Evolutionary conservation across 1,140 invertebrate species (phyloP).

Genomic region (Atta colombica): DNA sequence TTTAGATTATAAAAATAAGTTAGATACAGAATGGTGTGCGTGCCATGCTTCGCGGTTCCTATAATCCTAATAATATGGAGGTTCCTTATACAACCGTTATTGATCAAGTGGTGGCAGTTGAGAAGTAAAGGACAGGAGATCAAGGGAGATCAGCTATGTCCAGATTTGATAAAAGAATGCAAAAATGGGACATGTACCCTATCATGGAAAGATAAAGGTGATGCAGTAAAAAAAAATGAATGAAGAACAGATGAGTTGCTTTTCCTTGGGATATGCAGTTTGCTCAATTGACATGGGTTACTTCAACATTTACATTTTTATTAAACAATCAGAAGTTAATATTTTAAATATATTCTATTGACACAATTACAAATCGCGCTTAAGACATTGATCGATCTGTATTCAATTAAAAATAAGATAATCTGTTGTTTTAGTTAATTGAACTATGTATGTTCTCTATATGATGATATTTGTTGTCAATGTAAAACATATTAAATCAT

Average conservation of each 20-base stretch:
- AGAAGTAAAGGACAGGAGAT: constrained; percentile 65
- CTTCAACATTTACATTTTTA: not conserved
- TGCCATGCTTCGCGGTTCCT: constrained; percentile 83
- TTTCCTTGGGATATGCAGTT: not conserved
- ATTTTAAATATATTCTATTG: constrained; percentile 8
- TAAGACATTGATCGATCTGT: not conserved
- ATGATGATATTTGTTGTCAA: not conserved
- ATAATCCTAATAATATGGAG: constrained; percentile 81
- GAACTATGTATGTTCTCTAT: not conserved
- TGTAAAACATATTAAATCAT: not conserved
- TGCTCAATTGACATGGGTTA: not conserved
- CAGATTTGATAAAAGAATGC: constrained; percentile 81
- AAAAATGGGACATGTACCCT: constrained; percentile 83
- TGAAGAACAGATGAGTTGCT: not conserved
- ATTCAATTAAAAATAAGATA: not conserved
- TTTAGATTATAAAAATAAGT: constrained; percentile 47
- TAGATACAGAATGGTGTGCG: constrained; percentile 80
- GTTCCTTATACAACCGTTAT: constrained; percentile 81
- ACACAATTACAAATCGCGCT: not conserved
- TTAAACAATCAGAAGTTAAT: not conserved
- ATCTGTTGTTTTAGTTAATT: not conserved
- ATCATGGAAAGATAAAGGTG: constrained; percentile 78
- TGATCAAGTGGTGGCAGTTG: constrained; percentile 80
- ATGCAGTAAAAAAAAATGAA: constrained; percentile 50
- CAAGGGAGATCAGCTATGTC: constrained; percentile 68